A percentile compares a stretch with the other conserved stretches of the same genome.
These are phyloP conservation scores for Ameiurus melas DNA, from an alignment of 2,113 vertebrate genomes.

Conservation along the genomic window DNA sequence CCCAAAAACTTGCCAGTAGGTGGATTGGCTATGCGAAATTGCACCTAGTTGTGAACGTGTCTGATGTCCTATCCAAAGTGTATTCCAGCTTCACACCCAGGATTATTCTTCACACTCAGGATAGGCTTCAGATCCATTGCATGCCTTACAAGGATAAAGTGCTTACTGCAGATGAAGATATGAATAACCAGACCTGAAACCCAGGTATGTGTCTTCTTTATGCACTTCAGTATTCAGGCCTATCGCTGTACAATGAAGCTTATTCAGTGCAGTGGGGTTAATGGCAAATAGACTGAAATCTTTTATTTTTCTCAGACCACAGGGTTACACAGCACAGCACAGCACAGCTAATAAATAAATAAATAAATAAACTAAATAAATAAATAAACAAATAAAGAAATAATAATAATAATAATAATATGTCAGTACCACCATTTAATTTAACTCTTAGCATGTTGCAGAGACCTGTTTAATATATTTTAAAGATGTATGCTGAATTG, in stretches of 20 bases:
- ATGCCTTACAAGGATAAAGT: not conserved
- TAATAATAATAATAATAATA: not conserved
- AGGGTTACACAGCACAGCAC: not conserved
- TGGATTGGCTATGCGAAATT: not conserved
- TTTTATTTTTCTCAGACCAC: not conserved
- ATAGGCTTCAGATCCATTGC: not conserved
- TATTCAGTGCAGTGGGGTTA: not conserved
- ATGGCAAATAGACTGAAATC: not conserved
- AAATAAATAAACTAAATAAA: too few relatives aligned
- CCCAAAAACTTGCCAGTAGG: not conserved
- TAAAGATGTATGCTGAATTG: not conserved
- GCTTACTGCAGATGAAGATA: not conserved
- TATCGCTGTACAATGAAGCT: not conserved
- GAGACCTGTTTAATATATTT: constrained; percentile 13
- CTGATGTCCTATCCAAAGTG: too few relatives aligned
- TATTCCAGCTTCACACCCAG: not conserved
- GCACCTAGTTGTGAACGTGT: not conserved
- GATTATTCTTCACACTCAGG: too few relatives aligned
- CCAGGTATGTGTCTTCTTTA: not conserved
- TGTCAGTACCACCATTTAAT: not conserved
- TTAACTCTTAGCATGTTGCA: not conserved
- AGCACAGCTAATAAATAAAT: too few relatives aligned
- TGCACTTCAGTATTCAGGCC: not conserved
- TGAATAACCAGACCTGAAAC: not conserved
- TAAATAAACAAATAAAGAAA: too few relatives aligned